These are phyloP conservation scores for Chamaedrilus cognettii DNA, from an alignment of 2,888 invertebrate species.

Conservation along the genomic window DNA sequence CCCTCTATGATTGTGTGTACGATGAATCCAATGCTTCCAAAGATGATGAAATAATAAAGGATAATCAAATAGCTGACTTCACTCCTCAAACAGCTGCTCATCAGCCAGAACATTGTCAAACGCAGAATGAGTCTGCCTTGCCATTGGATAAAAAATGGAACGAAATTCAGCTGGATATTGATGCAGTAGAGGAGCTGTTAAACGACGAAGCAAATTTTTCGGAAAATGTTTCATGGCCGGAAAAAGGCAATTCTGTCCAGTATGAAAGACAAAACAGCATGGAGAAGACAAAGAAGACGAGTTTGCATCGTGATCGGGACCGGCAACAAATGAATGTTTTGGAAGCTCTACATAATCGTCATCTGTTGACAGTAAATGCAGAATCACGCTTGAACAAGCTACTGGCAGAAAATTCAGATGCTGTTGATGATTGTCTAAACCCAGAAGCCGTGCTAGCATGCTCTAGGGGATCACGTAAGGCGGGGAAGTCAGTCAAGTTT, in stretches of 20 bases:
- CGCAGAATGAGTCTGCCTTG: not conserved
- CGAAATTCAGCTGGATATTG: not conserved
- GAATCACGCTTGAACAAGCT: not conserved
- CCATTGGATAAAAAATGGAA: not conserved
- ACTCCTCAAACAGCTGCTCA: not conserved
- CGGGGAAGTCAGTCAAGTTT: not conserved
- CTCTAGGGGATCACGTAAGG: not conserved
- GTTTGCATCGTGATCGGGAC: not conserved
- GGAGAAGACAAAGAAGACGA: not conserved
- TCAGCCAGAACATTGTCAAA: not conserved
- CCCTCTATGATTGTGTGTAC: not conserved
- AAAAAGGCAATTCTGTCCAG: not conserved
- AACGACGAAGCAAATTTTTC: not conserved
- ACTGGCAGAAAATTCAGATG: not conserved
- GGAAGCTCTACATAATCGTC: not conserved
- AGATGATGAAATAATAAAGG: not conserved
- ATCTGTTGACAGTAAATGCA: not conserved
- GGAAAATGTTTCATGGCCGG: not conserved
- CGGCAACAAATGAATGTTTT: not conserved
- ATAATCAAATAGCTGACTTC: not conserved
- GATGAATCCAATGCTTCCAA: not conserved
- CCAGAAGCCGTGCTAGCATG: not conserved
- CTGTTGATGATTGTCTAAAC: not conserved
- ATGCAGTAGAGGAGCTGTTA: not conserved
- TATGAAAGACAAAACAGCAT: too few species aligned